Conservation (phyloP, 2,797 vertebrate genomes). For the Carduelis carduelis region DNA sequence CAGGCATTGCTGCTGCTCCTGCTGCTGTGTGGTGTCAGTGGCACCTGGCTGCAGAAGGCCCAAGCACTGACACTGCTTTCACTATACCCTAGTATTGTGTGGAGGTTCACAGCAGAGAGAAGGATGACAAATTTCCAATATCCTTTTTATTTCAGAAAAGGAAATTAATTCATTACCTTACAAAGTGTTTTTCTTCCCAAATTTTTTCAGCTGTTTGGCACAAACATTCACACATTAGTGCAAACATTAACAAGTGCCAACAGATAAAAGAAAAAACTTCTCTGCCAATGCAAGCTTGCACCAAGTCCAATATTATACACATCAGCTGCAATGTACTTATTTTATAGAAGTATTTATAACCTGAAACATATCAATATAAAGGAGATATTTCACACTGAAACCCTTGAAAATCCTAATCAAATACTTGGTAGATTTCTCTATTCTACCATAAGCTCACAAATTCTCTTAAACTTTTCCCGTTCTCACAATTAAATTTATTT, state of each 20-base stretch:
- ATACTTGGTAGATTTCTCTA: not conserved
- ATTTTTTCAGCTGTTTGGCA: not conserved
- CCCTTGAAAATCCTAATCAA: not conserved
- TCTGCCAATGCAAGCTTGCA: not conserved
- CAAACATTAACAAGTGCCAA: not conserved
- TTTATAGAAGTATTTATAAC: not conserved
- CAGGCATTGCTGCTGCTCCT: not conserved
- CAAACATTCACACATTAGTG: not conserved
- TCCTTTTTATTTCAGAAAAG: not conserved
- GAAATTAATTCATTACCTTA: not conserved
- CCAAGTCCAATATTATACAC: not conserved
- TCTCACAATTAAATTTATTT: not conserved
- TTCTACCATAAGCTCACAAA: not conserved
- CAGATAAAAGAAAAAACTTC: not conserved
- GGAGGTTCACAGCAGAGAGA: not conserved
- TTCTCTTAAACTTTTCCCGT: not conserved
- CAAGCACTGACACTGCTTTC: not conserved
- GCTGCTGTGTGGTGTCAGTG: accelerated
- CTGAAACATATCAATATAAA: not conserved
- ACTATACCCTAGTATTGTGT: not conserved
- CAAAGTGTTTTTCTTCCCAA: not conserved
- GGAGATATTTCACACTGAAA: not conserved
- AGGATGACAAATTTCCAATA: not conserved
- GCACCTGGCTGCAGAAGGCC: not conserved
- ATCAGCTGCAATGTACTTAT: not conserved